Percentiles rank a stretch among this genome's conserved stretches.
These are phyloP conservation scores for Octopus bimaculoides DNA, from an alignment of 1,140 invertebrate species.

Conservation along the genomic window DNA sequence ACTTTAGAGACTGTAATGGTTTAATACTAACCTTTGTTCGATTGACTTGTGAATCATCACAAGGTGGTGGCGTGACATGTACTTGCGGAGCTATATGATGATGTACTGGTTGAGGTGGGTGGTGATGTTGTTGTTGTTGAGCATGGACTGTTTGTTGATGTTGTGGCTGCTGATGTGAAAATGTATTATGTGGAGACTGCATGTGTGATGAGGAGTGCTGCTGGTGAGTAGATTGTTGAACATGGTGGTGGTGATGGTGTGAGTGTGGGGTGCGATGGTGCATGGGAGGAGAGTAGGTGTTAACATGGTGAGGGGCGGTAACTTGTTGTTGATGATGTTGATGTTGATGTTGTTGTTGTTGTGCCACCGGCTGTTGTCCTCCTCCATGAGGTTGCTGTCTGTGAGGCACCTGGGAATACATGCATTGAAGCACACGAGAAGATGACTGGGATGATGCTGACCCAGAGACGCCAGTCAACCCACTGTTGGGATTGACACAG, in stretches of 20 bases:
- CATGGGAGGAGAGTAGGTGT: conserved; percentile 15
- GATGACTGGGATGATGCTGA: not conserved
- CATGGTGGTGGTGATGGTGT: conserved; percentile 28
- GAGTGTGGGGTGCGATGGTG: conserved; percentile 16
- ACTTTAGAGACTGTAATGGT: no score
- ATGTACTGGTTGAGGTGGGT: not conserved
- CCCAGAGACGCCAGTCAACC: not conserved
- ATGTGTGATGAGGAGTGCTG: no score
- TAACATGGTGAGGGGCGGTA: not conserved
- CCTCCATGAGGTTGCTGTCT: conserved; percentile 22
- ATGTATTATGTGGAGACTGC: not conserved
- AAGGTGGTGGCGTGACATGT: conserved; percentile 10
- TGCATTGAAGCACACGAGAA: conserved; percentile 5
- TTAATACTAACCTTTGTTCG: conserved; percentile 7
- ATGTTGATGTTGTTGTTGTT: conserved; percentile 22
- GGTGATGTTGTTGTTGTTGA: conserved; percentile 21
- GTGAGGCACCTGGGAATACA: conserved; percentile 29
- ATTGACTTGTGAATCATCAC: conserved; percentile 8
- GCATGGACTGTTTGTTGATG: conserved; percentile 2
- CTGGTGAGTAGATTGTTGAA: conserved; percentile 11
- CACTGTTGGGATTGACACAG: conserved; percentile 10
- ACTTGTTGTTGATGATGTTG: conserved; percentile 1
- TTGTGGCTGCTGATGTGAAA: not conserved
- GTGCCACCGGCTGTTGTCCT: conserved; percentile 46
- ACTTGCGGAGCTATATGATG: conserved; percentile 14